A percentile compares a stretch with the other conserved stretches of the same genome.
These are phyloP conservation scores for Tipula helvola DNA, from an alignment of 2,888 invertebrate genomes.

Conservation along the genomic window DNA sequence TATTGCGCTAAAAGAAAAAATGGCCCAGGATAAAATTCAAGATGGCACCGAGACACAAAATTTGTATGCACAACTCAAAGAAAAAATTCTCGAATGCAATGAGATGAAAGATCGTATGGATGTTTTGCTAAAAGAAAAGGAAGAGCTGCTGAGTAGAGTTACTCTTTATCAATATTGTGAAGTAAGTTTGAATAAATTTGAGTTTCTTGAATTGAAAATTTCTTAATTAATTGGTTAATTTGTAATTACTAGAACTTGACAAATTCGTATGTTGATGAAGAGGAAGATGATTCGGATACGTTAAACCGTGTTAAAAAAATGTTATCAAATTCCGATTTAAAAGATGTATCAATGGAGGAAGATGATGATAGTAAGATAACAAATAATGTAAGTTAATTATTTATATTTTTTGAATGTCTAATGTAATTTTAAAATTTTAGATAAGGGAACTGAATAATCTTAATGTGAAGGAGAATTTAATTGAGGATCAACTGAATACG, in stretches of 20 bases:
- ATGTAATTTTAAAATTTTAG: background rate
- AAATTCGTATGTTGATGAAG: slow-evolving; percentile 1
- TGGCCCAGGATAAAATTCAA: slow-evolving; percentile 15
- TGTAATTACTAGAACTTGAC: background rate
- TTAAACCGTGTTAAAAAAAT: background rate
- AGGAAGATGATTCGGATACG: background rate
- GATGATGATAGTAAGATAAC: background rate
- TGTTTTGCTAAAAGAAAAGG: slow-evolving; percentile 19
- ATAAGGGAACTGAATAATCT: background rate
- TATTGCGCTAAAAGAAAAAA: slow-evolving; percentile 10
- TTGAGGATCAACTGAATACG: background rate
- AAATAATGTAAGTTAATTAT: background rate
- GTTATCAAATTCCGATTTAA: background rate
- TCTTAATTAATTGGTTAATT: background rate
- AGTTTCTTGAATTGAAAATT: background rate
- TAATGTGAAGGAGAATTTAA: background rate
- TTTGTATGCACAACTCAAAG: slow-evolving; percentile 23
- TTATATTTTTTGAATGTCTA: background rate
- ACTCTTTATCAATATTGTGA: slow-evolving; percentile 18
- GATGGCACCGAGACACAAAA: slow-evolving; percentile 25
- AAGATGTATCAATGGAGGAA: background rate
- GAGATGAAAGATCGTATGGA: slow-evolving; percentile 26
- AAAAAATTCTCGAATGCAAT: slow-evolving; percentile 26
- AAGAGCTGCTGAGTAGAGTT: slow-evolving; percentile 21
- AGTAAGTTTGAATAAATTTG: background rate